phyloP scores from a whole-genome alignment of 2,888 invertebrate genomes.

The Hartigia nigra region DNA sequence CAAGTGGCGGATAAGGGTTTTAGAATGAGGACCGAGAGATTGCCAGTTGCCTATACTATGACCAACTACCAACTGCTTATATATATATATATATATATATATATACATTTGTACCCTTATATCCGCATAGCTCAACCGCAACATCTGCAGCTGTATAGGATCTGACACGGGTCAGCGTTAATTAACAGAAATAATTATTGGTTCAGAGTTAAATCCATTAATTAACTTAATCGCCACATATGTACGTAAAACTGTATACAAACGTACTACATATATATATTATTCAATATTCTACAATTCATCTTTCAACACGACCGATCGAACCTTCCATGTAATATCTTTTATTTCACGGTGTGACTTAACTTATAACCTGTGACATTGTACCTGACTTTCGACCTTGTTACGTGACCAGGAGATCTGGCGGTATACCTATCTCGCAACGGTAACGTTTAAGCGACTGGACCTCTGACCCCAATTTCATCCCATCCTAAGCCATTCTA shows the following conservation, averaged over 20 bases:
- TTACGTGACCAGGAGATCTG: not conserved
- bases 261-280: not conserved
- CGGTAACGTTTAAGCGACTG: not conserved
- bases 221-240: too few species aligned
- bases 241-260: not conserved
- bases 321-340: not conserved
- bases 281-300: too few species aligned
- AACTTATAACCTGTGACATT: not conserved
- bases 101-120: not conserved
- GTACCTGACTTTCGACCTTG: not conserved
- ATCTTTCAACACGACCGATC: too few species aligned
- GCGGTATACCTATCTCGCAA: not conserved
- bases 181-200: not conserved
- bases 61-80: not conserved
- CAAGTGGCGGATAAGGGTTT: not conserved
- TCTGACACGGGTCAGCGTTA: not conserved
- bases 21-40: not conserved
- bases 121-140: not conserved
- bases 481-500: not conserved
- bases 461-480: not conserved
- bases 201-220: not conserved
- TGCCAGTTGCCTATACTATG: not conserved
- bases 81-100: too few species aligned
- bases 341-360: not conserved
- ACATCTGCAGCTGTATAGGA: not conserved